A percentile compares a stretch with the other conserved stretches of the same genome.
These are phyloP conservation scores for Trachelus tabidus DNA, from an alignment of 2,888 invertebrate genomes.

Conservation along the genomic window DNA sequence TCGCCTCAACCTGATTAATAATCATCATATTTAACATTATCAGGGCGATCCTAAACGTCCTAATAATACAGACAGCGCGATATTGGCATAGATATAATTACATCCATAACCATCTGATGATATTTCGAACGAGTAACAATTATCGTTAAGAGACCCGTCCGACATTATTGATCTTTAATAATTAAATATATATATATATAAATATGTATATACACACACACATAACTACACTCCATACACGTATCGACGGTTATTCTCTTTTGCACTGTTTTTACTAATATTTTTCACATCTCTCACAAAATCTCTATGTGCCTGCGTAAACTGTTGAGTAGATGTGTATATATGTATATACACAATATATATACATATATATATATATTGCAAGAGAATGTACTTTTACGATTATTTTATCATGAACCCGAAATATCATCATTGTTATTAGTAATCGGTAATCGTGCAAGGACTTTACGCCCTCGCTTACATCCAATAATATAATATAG, in stretches of 20 bases:
- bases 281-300: too few species aligned
- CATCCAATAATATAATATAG: background rate
- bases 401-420: background rate
- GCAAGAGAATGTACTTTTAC: background rate
- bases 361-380: background rate
- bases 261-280: too few species aligned
- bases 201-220: too few species aligned
- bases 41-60: background rate
- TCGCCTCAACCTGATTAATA: background rate
- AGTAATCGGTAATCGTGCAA: background rate
- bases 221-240: too few species aligned
- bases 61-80: background rate
- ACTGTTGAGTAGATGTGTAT: too few species aligned
- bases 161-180: background rate
- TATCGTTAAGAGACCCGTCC: background rate
- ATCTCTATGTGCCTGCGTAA: too few species aligned
- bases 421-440: background rate
- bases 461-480: background rate
- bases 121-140: background rate
- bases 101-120: background rate
- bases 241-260: too few species aligned
- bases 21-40: background rate
- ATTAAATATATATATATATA: background rate
- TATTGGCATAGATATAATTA: background rate
- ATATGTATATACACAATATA: too few species aligned